Evolutionary conservation across 2,888 invertebrate species (phyloP).

Genomic region (Nebria salina): DNA sequence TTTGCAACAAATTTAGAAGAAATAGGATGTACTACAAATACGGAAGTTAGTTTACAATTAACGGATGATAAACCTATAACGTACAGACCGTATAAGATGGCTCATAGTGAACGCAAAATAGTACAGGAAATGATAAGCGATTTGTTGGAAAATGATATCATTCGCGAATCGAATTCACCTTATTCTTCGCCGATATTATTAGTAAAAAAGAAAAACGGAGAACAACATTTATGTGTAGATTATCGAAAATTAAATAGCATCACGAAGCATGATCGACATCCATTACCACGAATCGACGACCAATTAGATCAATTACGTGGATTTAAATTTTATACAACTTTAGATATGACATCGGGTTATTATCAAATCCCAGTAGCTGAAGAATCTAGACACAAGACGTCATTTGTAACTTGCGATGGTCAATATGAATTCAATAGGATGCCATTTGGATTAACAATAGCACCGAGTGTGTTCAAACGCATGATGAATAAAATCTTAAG

Average conservation of each 20-base stretch:
- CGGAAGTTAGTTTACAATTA: conserved; percentile 48
- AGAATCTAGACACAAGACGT: conserved; percentile 52
- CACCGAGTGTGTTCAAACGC: conserved; percentile 53
- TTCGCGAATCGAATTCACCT: conserved; percentile 48
- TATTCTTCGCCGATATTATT: conserved; percentile 40
- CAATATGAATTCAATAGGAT: conserved; percentile 53
- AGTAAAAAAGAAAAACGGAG: conserved; percentile 47
- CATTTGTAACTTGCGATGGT: conserved; percentile 54
- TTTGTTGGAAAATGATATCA: conserved; percentile 43
- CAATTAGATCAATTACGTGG: conserved; percentile 49
- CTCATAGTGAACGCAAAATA: conserved; percentile 43
- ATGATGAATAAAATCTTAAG: conserved; percentile 50
- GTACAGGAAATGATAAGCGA: conserved; percentile 47
- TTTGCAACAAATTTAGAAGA: conserved; percentile 2
- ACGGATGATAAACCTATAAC: conserved; percentile 39
- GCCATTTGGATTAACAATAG: conserved; percentile 52
- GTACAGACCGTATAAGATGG: conserved; percentile 49
- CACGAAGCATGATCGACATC: background rate
- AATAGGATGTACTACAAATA: conserved; percentile 25
- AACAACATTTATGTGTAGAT: conserved; percentile 48
- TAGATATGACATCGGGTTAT: conserved; percentile 51
- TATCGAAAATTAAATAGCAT: conserved; percentile 43
- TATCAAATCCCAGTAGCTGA: conserved; percentile 28
- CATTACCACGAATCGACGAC: background rate
- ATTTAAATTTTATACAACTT: conserved; percentile 49